Evolutionary conservation across 2,888 invertebrate species (phyloP), one percentile per base, ranked within the genome.

Genomic region (Gastrophysa polygoni): DNA sequence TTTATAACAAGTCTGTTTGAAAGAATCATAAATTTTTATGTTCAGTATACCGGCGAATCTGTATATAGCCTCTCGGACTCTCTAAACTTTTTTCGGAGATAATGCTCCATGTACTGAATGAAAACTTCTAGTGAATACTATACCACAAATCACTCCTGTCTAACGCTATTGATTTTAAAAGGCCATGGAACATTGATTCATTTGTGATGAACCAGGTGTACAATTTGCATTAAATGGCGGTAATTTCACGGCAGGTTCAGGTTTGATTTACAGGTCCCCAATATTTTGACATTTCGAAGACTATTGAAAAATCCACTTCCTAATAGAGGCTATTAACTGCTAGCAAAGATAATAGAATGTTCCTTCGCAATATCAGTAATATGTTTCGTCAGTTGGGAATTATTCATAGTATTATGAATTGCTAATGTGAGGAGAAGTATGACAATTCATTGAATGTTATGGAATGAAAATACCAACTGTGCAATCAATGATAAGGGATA

Each of bases 11-110:
- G 21, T 56, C 52, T 29, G 43, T 44, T 59, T 67, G 54, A 64
- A 61, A 64, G 61, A 60, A 59, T 68, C 59, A 61, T 68, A 67
- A 65, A 65, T 63, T 61, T 57, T 57, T 59, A 46, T 34, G 38
- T 57, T 57, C 20, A 57, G 47, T 56, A 57, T 48, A 32, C 51
- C 18, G 46, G 20, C 46, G 51, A 32, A 28, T 57, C 18, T 8
- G 52, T 51, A 28, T 43, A 38, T 21, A 43, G 20, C 48, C 24
- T 55, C 56, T 63, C 54, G 57, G 56, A 34, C 55, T 55, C 46
- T 50, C 55, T 50, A 61, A 64, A 61, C 61, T 61, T 49, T 56
- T 59, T 59, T 64, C 56, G 51, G 49, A 48, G 44, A 48, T 58
- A 44, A 38, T 58, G 58, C 44, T 57, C 38, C 44, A 34, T 17